Evolutionary conservation across 2,888 invertebrate species (phyloP).

Genomic region (Noctua janthina): DNA sequence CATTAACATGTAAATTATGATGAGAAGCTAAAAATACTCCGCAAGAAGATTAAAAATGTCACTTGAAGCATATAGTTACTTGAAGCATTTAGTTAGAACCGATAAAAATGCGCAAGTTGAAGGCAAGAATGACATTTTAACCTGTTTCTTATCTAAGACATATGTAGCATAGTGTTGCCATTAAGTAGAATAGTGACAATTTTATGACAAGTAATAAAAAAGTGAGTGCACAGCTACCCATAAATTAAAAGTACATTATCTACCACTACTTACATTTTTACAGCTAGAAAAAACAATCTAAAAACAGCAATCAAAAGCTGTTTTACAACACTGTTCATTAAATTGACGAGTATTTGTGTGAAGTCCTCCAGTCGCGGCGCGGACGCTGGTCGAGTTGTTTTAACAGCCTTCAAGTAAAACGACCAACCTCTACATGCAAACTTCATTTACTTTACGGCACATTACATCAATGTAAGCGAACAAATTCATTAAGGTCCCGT

Average conservation of each 20-base stretch:
- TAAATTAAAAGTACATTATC: slow-evolving; percentile 36
- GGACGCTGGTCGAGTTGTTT: slow-evolving; percentile 71
- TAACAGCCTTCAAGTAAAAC: slow-evolving; percentile 75
- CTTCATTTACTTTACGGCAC: slow-evolving; percentile 73
- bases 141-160: slow-evolving; percentile 28
- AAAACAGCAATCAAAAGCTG: slow-evolving; percentile 62
- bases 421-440: slow-evolving; percentile 68
- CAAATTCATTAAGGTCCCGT: slow-evolving; percentile 56
- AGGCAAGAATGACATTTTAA: slow-evolving; percentile 19
- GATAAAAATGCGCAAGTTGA: slow-evolving; percentile 43
- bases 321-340: slow-evolving; percentile 73
- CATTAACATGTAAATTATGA: slow-evolving; percentile 58
- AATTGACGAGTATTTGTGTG: slow-evolving; percentile 72
- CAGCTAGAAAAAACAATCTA: slow-evolving; percentile 45
- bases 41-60: slow-evolving; percentile 49
- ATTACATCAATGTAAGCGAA: slow-evolving; percentile 63
- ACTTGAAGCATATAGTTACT: slow-evolving; percentile 23
- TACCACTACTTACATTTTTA: slow-evolving; percentile 26
- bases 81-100: slow-evolving; percentile 19
- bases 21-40: slow-evolving; percentile 48
- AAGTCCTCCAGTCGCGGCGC: slow-evolving; percentile 27
- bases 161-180: slow-evolving; percentile 34
- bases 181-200: slow-evolving; percentile 18
- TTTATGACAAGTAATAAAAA: slow-evolving; percentile 32
- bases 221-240: slow-evolving; percentile 25